A percentile compares a stretch with the other conserved stretches of the same genome.
These are phyloP conservation scores for Calcarius ornatus DNA, from an alignment of 2,113 vertebrate species.

Conservation along the genomic window DNA sequence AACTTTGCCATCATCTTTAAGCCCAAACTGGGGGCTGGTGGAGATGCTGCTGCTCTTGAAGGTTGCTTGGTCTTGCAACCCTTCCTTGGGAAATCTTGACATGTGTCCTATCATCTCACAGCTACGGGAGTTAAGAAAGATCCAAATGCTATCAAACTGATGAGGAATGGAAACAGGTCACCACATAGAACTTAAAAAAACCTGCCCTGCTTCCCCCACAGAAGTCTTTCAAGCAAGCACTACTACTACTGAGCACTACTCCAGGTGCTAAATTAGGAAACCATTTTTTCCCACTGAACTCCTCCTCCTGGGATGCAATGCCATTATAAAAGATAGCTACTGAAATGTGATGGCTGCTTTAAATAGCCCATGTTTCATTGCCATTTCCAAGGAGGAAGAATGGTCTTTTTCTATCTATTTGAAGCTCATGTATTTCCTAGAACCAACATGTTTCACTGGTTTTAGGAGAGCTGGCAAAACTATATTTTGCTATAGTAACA, in stretches of 20 bases:
- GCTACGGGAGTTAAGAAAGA: not conserved
- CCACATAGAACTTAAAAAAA: not conserved
- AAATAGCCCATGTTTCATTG: not conserved
- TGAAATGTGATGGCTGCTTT: not conserved
- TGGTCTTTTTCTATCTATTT: not conserved
- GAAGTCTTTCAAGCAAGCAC: not conserved
- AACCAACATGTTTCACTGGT: not conserved
- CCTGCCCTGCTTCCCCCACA: not conserved
- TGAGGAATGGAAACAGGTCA: not conserved
- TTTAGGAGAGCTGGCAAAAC: not conserved
- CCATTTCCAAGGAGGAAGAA: not conserved
- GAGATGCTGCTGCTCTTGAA: not conserved
- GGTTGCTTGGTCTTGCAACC: not conserved
- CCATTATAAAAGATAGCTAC: not conserved
- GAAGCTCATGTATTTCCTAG: not conserved
- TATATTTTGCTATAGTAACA: not conserved
- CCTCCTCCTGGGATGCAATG: not conserved
- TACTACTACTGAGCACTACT: not conserved
- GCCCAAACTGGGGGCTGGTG: not conserved
- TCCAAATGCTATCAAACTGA: not conserved
- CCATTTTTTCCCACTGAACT: not conserved
- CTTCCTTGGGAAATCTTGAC: not conserved
- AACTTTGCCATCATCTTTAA: not conserved
- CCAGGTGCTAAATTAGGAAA: not conserved
- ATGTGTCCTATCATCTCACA: not conserved